phyloP scores from a whole-genome alignment of 1,140 invertebrate genomes.

The Musca domestica region DNA sequence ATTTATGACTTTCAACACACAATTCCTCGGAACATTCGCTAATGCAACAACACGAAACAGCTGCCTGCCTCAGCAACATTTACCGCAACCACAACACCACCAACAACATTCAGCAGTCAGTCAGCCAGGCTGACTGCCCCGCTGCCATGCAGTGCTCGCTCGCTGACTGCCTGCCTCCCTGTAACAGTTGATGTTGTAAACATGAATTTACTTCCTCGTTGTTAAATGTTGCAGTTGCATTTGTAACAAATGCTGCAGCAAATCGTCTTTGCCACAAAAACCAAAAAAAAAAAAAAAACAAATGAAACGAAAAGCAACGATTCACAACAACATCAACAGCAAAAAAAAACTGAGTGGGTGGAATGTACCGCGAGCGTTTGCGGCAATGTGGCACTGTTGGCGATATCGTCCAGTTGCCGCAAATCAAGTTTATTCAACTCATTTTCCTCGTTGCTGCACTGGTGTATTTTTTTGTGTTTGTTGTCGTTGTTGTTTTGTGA shows the following conservation, averaged over 20 bases:
- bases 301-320: background rate
- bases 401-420: slow-evolving; percentile 1
- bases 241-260: too few relatives aligned
- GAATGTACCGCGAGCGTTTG: background rate
- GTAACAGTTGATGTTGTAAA: slow-evolving; percentile 19
- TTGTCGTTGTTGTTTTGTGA: slow-evolving; percentile 2
- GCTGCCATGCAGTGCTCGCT: slow-evolving; percentile 5
- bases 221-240: slow-evolving; percentile 18
- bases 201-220: slow-evolving; percentile 21
- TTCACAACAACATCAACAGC: background rate
- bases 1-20: too few relatives aligned
- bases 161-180: background rate
- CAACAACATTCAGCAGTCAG: too few relatives aligned
- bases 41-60: background rate
- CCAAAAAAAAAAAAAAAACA: background rate
- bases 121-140: too few relatives aligned
- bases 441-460: background rate
- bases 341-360: background rate
- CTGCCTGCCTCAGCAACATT: background rate
- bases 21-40: too few relatives aligned
- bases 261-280: too few relatives aligned
- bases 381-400: too few relatives aligned
- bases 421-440: slow-evolving; percentile 21
- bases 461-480: background rate
- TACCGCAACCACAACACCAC: too few relatives aligned